Percentiles rank a stretch among this genome's conserved stretches.
These are phyloP conservation scores for Megaptera novaeangliae DNA, from an alignment of 2,113 vertebrate species.

Conservation along the genomic window DNA sequence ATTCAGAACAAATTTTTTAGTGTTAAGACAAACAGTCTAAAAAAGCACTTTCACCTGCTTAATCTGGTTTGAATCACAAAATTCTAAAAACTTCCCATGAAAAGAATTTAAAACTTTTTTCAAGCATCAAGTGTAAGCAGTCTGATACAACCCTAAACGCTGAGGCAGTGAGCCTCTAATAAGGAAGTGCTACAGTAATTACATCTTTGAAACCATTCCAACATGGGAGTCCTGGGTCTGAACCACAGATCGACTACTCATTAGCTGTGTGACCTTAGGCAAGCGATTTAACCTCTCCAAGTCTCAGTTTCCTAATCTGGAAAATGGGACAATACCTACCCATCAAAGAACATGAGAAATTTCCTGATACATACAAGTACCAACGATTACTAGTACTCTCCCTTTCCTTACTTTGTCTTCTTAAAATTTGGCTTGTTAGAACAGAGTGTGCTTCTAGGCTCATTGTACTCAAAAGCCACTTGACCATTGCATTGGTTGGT, in stretches of 20 bases:
- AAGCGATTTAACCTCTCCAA: neutral
- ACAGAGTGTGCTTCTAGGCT: neutral
- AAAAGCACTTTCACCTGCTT: constrained; percentile 50
- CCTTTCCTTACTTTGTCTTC: neutral
- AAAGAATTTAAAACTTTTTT: neutral
- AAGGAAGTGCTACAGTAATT: neutral
- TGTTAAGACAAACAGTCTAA: neutral
- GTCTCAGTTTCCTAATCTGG: neutral
- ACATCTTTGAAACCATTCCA: neutral
- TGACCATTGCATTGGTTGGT: neutral
- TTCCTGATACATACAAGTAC: neutral
- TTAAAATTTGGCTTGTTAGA: neutral
- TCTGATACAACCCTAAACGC: neutral
- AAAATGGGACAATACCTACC: neutral
- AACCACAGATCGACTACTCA: neutral
- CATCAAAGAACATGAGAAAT: neutral
- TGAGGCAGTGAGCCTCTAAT: neutral
- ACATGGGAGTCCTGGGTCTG: neutral
- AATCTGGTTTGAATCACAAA: constrained; percentile 50
- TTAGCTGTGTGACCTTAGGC: neutral
- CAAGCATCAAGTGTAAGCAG: neutral
- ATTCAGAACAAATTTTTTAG: constrained; percentile 46
- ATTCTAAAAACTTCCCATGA: constrained; percentile 41
- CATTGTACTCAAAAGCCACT: neutral
- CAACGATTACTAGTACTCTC: neutral